Conservation (phyloP, 2,797 vertebrate genomes). For the Geotrypetes seraphini region DNA sequence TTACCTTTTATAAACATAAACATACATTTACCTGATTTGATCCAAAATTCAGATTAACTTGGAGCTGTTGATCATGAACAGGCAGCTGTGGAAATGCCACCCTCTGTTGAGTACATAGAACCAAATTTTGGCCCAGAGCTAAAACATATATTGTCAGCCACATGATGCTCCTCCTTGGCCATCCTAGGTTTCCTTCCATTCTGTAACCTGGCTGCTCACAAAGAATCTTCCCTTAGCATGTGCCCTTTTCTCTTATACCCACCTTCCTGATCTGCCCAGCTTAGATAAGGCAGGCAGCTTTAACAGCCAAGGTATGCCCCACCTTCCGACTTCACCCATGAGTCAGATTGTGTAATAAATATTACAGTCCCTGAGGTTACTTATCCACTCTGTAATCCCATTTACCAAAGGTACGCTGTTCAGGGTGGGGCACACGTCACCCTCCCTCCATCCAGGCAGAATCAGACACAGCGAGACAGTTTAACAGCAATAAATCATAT, state of each 20-base stretch:
- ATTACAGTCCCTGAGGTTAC: slow-evolving; percentile 29
- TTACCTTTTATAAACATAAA: no score
- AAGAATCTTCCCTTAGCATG: slow-evolving; percentile 28
- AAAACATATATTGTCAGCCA: slow-evolving; percentile 49
- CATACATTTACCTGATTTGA: slow-evolving; percentile 49
- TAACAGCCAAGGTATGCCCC: slow-evolving; percentile 43
- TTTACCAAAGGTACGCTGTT: slow-evolving; percentile 37
- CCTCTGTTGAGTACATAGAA: slow-evolving; percentile 41
- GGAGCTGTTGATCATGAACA: slow-evolving; percentile 33
- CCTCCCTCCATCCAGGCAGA: slow-evolving; percentile 39
- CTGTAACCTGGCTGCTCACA: slow-evolving; percentile 13
- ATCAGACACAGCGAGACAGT: slow-evolving; percentile 44
- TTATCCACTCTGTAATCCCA: slow-evolving; percentile 20
- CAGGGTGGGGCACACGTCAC: slow-evolving; percentile 52
- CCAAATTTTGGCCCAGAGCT: slow-evolving; percentile 52
- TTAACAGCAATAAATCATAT: slow-evolving; percentile 48
- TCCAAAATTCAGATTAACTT: slow-evolving; percentile 36
- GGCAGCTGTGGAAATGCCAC: slow-evolving; percentile 33
- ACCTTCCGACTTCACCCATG: slow-evolving; percentile 59
- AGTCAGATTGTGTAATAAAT: slow-evolving; percentile 55
- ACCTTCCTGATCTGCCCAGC: slow-evolving; percentile 46
- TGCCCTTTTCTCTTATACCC: slow-evolving; percentile 54
- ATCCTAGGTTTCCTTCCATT: slow-evolving; percentile 27
- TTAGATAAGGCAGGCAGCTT: slow-evolving; percentile 40
- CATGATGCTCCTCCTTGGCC: slow-evolving; percentile 18